Evolutionary conservation across 2,113 vertebrate genomes (phyloP), one percentile per base, ranked within the genome.

Genomic region (Lampris incognitus): DNA sequence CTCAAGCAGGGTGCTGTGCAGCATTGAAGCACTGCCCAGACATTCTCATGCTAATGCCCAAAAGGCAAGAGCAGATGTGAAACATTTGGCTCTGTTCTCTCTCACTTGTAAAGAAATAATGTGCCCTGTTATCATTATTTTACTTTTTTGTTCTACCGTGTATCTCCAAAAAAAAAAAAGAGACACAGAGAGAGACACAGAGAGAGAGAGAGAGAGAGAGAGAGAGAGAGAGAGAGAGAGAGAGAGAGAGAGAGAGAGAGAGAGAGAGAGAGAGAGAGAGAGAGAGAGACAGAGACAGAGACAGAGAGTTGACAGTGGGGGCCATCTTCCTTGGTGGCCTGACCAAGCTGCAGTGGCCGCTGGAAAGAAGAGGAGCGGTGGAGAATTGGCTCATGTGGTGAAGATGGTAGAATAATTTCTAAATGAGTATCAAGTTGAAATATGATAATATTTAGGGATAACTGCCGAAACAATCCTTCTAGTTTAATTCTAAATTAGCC

Each of bases 81-180:
- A 96, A 96, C 96, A 95, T 97, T 97, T 95, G 95, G 94, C 95
- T 96, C 93, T 92, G 92, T 94, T 96, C 95, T 95, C 95, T 95
- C 92, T 95, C 95, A 91, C 95, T 97, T 97, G 97, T 97, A 96
- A 97, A 96, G 96, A 95, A 95, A 94, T 95, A 96, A 96, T 95
- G 93, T 37, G 87, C 83, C 92, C 94, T 87, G 82, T 92, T 92
- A 91, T 92, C 92, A 83, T 88, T 66, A 84, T 91, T 91, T 92
- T 61, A 69, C 88, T 85, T 67, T 69, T 85, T 85, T 91, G 83
- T 89, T 91, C 82, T 24, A 71, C 85, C 78, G 11, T 44, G 66
- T 89, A 85, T 92, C 82, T 80, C 87, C 90, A 90, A 92, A 88
- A 83, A 82, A 76, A 83, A 83, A 24, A 24, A 24, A 24, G 24